Base-by-base conservation (phyloP, 2,797 vertebrate genomes). In the Alfaro cultratus region DNA sequence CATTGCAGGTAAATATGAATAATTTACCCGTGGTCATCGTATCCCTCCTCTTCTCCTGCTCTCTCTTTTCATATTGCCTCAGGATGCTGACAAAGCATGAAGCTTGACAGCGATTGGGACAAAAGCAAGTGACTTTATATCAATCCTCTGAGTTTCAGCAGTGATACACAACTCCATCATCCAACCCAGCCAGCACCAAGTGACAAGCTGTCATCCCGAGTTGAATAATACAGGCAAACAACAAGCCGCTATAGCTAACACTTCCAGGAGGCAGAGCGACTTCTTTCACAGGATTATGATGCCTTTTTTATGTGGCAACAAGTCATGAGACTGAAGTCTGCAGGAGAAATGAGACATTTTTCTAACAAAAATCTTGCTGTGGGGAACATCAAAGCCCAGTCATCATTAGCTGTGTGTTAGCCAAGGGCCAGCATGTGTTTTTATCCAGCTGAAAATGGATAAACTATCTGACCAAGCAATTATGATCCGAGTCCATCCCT, bases 1-100 rank as follows among this genome's bases (percentile, higher is more conserved):
- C 78, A n/a, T 62, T 67, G 76, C 72, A 76, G 83, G 83, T 85
- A 82, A 87, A 86, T 81, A 86, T 86, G 67, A 87, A 88, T 85
- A 75, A 60, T 83, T 84, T 53, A 83, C 78, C 31, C 8, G 1
- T 23, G 81, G 85, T 90, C 81, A 72, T 91, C 75, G 62, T 41
- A 84, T 83, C 81, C 3, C 84, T 79, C 73, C 64, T 7, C 2
- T 74, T 41, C 84, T 79, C 36, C 41, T 46, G 49, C 73, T 47
- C 26, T 43, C 5, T 71, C 68, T 45, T 71, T 71, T 71, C 41
- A 45, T 45, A 45, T 71, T 29, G 41, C 78, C 29, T 78, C 45
- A 81, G 85, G 74, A 60, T 83, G 87, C 86, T 88, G 88, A 86
- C 83, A 29, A 70, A 81, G 88, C 64, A 1, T 6, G 0, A 34